Base-by-base conservation (phyloP, 2,797 vertebrate species). In the Pangasius macronema region DNA sequence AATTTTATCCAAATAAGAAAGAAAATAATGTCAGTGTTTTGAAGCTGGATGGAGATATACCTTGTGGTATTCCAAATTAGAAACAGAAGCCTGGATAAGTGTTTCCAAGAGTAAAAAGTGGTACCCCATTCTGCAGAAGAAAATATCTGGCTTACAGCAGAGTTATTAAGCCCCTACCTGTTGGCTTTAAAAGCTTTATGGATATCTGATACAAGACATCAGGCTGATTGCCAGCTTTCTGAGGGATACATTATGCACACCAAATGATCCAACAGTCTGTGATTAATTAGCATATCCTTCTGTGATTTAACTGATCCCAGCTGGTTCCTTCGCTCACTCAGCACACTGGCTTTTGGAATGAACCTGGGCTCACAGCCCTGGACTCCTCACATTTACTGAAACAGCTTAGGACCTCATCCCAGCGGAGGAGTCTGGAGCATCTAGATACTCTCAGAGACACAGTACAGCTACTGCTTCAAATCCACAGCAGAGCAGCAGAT, bases 211-310 rank as follows among this genome's bases (percentile, higher is more conserved):
- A 88, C 22, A 22, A 81, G 59, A 68, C 79, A 61, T 82, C 36
- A 87, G 86, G 42, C 46, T 57, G 42, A 86, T 82, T 88, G 88
- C 73, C 49, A 85, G 57, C 81, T 76, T 77, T 83, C 76, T 51
- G 82, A 85, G 73, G 73, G 2, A 90, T n/a, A 59, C 27, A 14
- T 75, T 88, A 63, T 85, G 51, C 76, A 90, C 89, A 90, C 73
- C 82, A 89, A 91, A 90, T 68, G 83, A 57, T 49, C 79, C 85
- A 90, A 33, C 11, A 42, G 68, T 77, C 42, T 88, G 76, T 33
- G 70, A 87, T 91, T 88, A 87, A 91, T 87, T 85, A 81, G n/a
- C 61, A 39, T 51, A 87, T 86, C 81, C 82, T 83, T 83, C 85
- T 85, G 77, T 85, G 79, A 53, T 88, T 85, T 89, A 87, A 85